Evolutionary conservation across 2,888 invertebrate genomes (phyloP), one percentile per base, ranked within the genome.

Genomic region (Ophion costatus): DNA sequence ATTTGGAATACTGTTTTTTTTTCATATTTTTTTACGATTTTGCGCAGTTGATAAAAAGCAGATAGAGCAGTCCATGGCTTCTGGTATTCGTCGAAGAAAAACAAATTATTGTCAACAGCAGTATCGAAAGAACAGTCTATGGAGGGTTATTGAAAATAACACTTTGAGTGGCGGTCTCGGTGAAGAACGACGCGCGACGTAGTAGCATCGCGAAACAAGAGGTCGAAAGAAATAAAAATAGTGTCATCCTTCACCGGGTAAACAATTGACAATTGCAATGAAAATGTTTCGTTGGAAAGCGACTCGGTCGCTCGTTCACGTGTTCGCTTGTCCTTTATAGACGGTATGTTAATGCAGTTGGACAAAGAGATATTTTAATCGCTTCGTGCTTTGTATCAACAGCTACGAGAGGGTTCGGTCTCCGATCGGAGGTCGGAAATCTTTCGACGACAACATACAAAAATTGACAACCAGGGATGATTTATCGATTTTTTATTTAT

Each of bases 301-400:
- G 24, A 24, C n/a, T 9, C 69, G 45, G 6, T 29, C 20, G 57
- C 42, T 59, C 42, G 17, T 38, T 24, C 17, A 6, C 59, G 51
- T 17, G 17, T 59, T 59, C 17, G 10, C 11, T 59, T 17, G 51
- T 42, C 42, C 66, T n/a, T n/a, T 56, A 20, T 6, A 56, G 10
- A 10, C 22, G 20, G 59, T 59, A 59, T 42, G 24, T 59, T 17
- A 24, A 33, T n/a, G 29, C 59, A 56, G 11, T 38, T n/a, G 20
- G 17, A 78, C 63, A 76, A 76, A 67, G 67, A 33, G 56, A 70
- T 70, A 70, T 78, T 69, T 69, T 29, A 78, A 63, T 78, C 45
- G 14, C 67, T 38, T 51, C 61, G 9, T 29, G 78, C 42, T 63
- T 56, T 70, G 56, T 56, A 29, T 70, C 20, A 38, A 38, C 59